Evolutionary conservation across 2,113 vertebrate genomes (phyloP), one percentile per base, ranked within the genome.

Genomic region (Gymnocephalus cernua): DNA sequence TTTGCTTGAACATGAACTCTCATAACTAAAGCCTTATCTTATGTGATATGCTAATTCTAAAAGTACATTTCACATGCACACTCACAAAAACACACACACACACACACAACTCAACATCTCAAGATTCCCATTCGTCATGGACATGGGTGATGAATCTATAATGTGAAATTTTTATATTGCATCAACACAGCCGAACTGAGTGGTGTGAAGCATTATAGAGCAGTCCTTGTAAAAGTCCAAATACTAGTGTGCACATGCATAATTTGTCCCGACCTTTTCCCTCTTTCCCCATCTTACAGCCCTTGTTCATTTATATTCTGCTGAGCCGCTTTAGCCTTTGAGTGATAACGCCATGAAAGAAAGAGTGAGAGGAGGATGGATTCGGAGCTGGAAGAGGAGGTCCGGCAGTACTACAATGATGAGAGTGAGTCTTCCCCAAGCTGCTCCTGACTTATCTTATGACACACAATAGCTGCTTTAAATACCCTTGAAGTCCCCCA

Each of bases 391-490:
- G 53, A 62, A 71, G 77, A 71, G 84, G 73, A 89, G 75, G 88
- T 93, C 91, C 84, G 53, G 84, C 80, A 79, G 64, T 73, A 81
- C 65, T 54, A 68, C 71, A 80, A 75, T 85, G 91, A 92, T 92
- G 84, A 94, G 90, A 93, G 91, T 83, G 68, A 92, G 88, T 86
- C 88, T 85, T 86, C 74, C 89, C 85, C 64, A 13, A 91, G 91
- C 88, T 57, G 85, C 92, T 91, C 83, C 84, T 84, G 77, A 77
- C 92, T 93, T 92, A 93, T 93, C 92, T 89, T 67, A 88, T 67
- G 75, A 86, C 74, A 84, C 90, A 94, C 92, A 94, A 93, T 90
- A 70, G 88, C 89, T 64, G 79, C 90, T 89, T 92, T 90, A 92
- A 92, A 90, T 78, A 90, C 86, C 54, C 86, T 93, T 90, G 73